These are phyloP conservation scores for Falco berigora DNA, from an alignment of 2,797 vertebrate genomes.

Conservation along the genomic window DNA sequence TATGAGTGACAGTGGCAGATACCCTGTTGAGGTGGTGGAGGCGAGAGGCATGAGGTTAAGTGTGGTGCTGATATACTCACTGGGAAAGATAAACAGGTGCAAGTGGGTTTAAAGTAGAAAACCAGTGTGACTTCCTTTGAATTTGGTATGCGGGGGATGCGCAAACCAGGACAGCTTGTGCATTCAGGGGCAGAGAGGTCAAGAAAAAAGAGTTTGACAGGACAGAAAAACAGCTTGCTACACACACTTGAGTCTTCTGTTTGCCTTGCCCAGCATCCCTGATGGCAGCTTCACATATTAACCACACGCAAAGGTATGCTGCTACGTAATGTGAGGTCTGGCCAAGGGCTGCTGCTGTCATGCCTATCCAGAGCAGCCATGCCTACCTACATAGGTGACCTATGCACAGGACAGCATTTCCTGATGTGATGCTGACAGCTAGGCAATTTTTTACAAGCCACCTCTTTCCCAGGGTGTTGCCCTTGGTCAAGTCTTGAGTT, in stretches of 20 bases:
- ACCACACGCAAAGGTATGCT: too few relatives aligned
- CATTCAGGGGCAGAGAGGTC: background rate
- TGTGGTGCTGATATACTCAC: background rate
- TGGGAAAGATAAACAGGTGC: background rate
- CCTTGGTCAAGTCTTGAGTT: background rate
- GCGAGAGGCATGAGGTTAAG: background rate
- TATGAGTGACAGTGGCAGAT: background rate
- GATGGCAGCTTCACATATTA: background rate
- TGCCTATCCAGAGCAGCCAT: background rate
- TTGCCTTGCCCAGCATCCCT: background rate
- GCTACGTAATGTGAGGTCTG: fast-evolving
- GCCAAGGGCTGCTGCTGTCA: background rate
- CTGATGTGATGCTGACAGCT: background rate
- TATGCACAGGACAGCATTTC: fast-evolving
- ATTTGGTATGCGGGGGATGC: background rate
- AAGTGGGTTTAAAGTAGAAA: background rate
- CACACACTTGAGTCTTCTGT: background rate
- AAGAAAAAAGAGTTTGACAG: background rate
- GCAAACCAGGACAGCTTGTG: background rate
- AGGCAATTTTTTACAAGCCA: background rate
- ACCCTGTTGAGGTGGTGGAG: background rate
- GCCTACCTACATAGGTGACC: background rate
- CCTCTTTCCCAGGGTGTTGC: background rate
- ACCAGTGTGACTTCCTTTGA: background rate
- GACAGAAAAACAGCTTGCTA: background rate